phyloP scores from a whole-genome alignment of 92 coral and sea anemone genomes.

The Palythoa grandis region DNA sequence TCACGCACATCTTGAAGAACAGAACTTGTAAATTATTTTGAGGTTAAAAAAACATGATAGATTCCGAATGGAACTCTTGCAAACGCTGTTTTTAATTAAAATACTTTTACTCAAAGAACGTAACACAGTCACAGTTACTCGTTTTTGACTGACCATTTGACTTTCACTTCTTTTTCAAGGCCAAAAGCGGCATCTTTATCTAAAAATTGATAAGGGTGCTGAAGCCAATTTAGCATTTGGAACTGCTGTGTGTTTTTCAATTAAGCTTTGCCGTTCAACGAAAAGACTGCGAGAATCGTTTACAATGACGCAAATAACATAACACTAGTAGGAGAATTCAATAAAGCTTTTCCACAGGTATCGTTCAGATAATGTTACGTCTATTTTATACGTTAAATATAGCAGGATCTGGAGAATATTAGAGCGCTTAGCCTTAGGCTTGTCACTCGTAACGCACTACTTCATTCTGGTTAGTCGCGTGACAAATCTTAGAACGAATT shows the following conservation, averaged over 20 bases:
- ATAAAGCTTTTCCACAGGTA: not conserved
- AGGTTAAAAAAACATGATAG: not conserved
- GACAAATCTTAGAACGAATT: no score
- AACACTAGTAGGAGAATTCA: not conserved
- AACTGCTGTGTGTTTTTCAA: slow-evolving; percentile 5
- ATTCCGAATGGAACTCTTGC: not conserved
- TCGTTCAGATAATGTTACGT: slow-evolving; percentile 1
- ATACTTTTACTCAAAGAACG: not conserved
- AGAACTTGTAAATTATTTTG: not conserved
- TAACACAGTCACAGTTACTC: not conserved
- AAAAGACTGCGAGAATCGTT: not conserved
- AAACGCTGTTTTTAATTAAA: not conserved
- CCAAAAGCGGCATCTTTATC: not conserved
- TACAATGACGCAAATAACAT: slow-evolving; percentile 23
- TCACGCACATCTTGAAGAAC: not conserved
- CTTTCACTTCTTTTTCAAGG: not conserved
- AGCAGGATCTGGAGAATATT: not conserved
- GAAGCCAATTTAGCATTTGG: not conserved
- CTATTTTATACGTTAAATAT: not conserved
- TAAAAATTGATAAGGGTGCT: not conserved
- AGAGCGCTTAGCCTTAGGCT: no score
- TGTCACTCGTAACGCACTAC: no score
- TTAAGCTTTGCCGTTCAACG: not conserved
- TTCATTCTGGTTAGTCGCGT: no score
- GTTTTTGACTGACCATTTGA: not conserved